These are phyloP conservation scores for Thymelicus sylvestris DNA, from an alignment of 2,888 invertebrate genomes.

Conservation along the genomic window DNA sequence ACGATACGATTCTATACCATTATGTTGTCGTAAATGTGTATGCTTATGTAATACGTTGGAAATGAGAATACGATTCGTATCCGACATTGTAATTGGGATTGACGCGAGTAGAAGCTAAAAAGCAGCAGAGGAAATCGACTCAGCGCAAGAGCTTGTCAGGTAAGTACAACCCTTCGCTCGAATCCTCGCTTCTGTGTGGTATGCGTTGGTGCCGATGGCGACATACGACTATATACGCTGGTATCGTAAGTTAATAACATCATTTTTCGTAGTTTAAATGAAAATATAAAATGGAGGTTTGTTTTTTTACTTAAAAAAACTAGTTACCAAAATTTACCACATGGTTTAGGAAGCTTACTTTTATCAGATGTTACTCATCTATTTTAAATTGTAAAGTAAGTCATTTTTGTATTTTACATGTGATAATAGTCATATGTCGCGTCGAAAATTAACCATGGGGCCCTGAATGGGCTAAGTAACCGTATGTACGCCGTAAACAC, in stretches of 20 bases:
- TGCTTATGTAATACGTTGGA: constrained; percentile 63
- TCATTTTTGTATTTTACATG: too few relatives aligned
- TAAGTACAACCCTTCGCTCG: constrained; percentile 86
- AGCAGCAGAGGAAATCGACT: constrained; percentile 92
- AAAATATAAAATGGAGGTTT: too few relatives aligned
- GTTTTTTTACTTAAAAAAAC: too few relatives aligned
- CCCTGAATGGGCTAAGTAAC: background rate
- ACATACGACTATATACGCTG: constrained; percentile 2
- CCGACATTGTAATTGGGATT: constrained; percentile 57
- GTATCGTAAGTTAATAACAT: too few relatives aligned
- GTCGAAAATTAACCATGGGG: background rate
- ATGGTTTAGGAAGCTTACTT: too few relatives aligned
- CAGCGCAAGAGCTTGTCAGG: constrained; percentile 92
- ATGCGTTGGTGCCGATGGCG: background rate
- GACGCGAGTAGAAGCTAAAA: constrained; percentile 93
- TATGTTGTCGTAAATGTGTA: constrained; percentile 76
- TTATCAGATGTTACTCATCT: too few relatives aligned
- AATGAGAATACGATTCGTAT: constrained; percentile 45
- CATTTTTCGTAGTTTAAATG: too few relatives aligned
- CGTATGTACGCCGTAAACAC: constrained; percentile 28
- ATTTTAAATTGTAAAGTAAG: too few relatives aligned
- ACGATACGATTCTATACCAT: constrained; percentile 46
- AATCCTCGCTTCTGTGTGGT: constrained; percentile 58
- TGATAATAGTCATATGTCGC: constrained; percentile 14
- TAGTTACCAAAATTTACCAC: too few relatives aligned